phyloP scores from a whole-genome alignment of 2,797 vertebrate genomes.

The Apodemus agrarius region DNA sequence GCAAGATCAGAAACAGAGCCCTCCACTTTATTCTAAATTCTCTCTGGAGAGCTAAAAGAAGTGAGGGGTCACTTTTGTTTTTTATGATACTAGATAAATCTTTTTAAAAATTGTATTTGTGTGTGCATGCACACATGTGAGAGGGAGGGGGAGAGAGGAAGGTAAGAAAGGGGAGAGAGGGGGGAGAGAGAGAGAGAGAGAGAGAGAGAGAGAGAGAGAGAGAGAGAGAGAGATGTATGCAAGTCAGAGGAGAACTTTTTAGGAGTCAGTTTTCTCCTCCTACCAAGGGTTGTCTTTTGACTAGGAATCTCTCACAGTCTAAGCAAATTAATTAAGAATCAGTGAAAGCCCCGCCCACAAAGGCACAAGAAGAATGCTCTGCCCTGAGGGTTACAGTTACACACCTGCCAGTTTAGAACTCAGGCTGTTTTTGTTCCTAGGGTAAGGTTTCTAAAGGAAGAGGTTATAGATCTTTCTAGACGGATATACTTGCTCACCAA shows the following conservation, averaged over 20 bases:
- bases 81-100: neutral
- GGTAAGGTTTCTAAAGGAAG: neutral
- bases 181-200: fast-evolving
- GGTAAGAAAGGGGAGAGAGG: neutral
- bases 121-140: neutral
- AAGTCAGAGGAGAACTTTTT: neutral
- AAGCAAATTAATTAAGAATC: neutral
- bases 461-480: neutral
- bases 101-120: neutral
- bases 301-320: neutral
- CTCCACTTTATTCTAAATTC: neutral
- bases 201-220: neutral
- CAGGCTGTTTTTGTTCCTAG: neutral
- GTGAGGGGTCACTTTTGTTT: neutral
- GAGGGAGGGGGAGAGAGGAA: too few relatives aligned
- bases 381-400: neutral
- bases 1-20: neutral
- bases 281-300: neutral
- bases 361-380: neutral
- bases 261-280: neutral
- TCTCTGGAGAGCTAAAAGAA: neutral
- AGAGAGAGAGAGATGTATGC: neutral
- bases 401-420: neutral
- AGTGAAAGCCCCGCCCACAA: neutral
- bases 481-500: neutral